phyloP scores from a whole-genome alignment of 2,113 vertebrate species.

The Corvus cornix region DNA sequence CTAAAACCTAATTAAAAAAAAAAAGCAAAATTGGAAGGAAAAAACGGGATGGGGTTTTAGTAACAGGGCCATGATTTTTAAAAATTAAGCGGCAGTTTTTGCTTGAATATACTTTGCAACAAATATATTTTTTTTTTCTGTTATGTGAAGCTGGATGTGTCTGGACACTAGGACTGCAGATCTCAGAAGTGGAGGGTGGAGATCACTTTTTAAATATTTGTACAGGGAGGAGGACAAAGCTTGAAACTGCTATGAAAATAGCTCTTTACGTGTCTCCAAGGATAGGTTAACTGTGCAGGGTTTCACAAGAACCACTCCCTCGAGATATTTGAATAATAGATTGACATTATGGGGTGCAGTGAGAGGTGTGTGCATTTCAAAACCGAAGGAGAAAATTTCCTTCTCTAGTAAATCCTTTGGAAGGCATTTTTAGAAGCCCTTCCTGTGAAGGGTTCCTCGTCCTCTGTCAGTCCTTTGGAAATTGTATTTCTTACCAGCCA shows the following conservation, averaged over 20 bases:
- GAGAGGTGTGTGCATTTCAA: background rate
- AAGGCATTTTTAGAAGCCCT: background rate
- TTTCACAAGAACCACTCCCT: constrained; percentile 40
- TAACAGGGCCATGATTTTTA: background rate
- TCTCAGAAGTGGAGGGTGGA: constrained; percentile 59
- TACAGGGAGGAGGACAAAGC: constrained; percentile 68
- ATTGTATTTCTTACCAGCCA: background rate
- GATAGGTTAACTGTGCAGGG: background rate
- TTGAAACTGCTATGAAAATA: constrained; percentile 29
- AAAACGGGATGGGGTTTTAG: background rate
- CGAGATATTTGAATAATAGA: constrained; percentile 26
- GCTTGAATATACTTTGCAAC: background rate
- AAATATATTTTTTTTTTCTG: background rate
- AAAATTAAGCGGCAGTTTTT: background rate
- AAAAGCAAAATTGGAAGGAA: background rate
- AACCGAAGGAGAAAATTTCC: background rate
- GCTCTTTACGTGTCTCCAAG: constrained; percentile 21
- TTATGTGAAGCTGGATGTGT: constrained; percentile 27
- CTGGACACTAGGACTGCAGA: background rate
- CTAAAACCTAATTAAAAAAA: background rate
- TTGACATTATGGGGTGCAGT: constrained; percentile 25
- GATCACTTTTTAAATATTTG: constrained; percentile 74
- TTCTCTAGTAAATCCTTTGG: background rate
- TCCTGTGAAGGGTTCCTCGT: background rate
- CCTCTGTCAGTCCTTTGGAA: background rate